These are phyloP conservation scores for Hippocampus abdominalis DNA, from an alignment of 2,113 vertebrate genomes.

Conservation along the genomic window DNA sequence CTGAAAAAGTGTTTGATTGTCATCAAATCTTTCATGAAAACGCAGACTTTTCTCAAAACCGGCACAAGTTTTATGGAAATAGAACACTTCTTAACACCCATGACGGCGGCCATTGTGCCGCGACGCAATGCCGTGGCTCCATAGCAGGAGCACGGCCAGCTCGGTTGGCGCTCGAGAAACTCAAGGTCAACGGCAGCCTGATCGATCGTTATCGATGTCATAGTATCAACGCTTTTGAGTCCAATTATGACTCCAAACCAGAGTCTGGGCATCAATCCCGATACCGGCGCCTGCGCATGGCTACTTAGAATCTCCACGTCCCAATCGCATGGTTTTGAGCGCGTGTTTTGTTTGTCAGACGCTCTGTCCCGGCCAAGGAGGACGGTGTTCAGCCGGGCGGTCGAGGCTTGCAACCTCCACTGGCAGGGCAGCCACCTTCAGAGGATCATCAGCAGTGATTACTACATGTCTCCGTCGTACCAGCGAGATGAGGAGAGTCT, in stretches of 20 bases:
- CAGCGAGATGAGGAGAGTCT: constrained; percentile 91
- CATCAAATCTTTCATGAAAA: too few relatives aligned
- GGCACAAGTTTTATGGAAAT: too few relatives aligned
- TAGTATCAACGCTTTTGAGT: background rate
- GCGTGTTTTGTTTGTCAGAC: constrained; percentile 65
- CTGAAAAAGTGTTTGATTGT: too few relatives aligned
- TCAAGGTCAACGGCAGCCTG: background rate
- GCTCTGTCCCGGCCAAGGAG: constrained; percentile 86
- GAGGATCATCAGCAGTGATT: constrained; percentile 95
- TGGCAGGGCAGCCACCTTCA: constrained; percentile 99
- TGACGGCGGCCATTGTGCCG: too few relatives aligned
- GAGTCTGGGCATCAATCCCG: too few relatives aligned
- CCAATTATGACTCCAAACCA: background rate
- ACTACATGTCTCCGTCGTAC: constrained; percentile 87
- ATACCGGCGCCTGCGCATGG: background rate
- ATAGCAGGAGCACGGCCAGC: too few relatives aligned
- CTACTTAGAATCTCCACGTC: background rate
- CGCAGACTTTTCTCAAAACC: too few relatives aligned
- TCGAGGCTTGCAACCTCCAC: constrained; percentile 95
- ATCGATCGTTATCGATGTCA: background rate
- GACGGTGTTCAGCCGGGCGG: constrained; percentile 91
- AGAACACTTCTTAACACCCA: too few relatives aligned
- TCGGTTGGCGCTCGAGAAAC: too few relatives aligned
- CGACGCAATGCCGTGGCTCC: too few relatives aligned
- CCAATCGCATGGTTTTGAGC: background rate